Percentiles rank a stretch among this genome's conserved stretches.
These are phyloP conservation scores for Threskiornis aethiopicus DNA, from an alignment of 2,797 vertebrate genomes.

Conservation along the genomic window DNA sequence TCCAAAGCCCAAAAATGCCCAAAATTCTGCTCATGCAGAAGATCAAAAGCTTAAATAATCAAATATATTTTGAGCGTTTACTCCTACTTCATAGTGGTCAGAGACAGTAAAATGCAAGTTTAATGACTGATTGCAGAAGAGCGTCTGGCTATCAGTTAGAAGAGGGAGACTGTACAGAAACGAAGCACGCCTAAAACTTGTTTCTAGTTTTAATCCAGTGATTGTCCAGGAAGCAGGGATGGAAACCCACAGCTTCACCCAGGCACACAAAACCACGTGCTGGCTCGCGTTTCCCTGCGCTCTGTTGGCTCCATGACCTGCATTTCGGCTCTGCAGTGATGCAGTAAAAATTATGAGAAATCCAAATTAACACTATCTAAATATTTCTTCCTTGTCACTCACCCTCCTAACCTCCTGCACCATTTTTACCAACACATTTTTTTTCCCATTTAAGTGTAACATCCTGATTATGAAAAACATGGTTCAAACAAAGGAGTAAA, in stretches of 20 bases:
- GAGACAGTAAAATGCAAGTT: background rate
- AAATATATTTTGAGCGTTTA: background rate
- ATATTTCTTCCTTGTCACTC: background rate
- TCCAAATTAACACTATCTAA: background rate
- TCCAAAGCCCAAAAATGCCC: background rate
- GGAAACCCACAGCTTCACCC: background rate
- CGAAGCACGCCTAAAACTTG: background rate
- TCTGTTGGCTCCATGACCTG: background rate
- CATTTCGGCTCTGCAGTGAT: background rate
- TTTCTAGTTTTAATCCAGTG: background rate
- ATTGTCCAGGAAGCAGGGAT: background rate
- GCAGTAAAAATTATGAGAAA: background rate
- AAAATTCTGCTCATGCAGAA: background rate
- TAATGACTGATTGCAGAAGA: background rate
- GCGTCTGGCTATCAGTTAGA: background rate
- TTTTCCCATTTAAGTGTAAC: background rate
- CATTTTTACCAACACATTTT: background rate
- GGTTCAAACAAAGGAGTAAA: background rate
- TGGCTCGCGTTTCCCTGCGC: background rate
- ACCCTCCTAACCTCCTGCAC: background rate
- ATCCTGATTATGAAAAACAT: background rate
- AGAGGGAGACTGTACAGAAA: background rate
- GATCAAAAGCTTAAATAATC: background rate
- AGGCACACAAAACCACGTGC: background rate
- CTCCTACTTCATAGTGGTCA: background rate